Percentiles rank a stretch among this genome's conserved stretches.
Evolutionary conservation across 2,113 vertebrate genomes (phyloP).

Genomic region (Donacobius atricapilla): DNA sequence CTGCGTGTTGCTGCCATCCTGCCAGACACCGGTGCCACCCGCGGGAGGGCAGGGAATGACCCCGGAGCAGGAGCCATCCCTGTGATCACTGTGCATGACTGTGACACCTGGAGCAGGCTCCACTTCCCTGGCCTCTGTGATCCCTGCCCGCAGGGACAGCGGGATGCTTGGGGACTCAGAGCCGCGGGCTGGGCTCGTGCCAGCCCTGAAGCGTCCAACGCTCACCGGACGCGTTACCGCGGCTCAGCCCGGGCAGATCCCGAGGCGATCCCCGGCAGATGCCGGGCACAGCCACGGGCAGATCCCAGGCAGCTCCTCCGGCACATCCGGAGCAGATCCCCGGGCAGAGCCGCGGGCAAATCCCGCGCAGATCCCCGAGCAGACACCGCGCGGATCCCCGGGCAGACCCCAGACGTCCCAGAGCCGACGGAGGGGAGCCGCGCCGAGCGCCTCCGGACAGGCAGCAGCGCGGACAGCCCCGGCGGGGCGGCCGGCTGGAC

Average conservation of each 20-base stretch:
- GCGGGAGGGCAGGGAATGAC: rapidly evolving
- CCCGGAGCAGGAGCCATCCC: not conserved
- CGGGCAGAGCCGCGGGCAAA: not conserved
- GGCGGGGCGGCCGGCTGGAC: not conserved
- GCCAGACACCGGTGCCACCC: not conserved
- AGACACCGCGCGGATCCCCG: not conserved
- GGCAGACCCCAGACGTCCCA: not conserved
- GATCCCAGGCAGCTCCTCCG: not conserved
- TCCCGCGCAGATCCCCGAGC: not conserved
- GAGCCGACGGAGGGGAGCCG: not conserved
- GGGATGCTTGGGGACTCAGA: not conserved
- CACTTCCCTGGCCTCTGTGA: not conserved
- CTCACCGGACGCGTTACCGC: not conserved
- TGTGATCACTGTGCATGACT: not conserved
- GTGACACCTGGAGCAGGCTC: not conserved
- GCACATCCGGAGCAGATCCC: not conserved
- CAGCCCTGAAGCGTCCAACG: rapidly evolving
- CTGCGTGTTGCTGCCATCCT: not conserved
- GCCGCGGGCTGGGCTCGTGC: not conserved
- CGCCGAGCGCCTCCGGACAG: not conserved
- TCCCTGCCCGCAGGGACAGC: not conserved
- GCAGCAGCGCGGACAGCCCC: not conserved
- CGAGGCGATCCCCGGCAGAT: not conserved
- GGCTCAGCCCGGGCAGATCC: not conserved
- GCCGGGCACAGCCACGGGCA: not conserved